Evolutionary conservation across 1,140 invertebrate species (phyloP).

Genomic region (Diorhabda carinulata): DNA sequence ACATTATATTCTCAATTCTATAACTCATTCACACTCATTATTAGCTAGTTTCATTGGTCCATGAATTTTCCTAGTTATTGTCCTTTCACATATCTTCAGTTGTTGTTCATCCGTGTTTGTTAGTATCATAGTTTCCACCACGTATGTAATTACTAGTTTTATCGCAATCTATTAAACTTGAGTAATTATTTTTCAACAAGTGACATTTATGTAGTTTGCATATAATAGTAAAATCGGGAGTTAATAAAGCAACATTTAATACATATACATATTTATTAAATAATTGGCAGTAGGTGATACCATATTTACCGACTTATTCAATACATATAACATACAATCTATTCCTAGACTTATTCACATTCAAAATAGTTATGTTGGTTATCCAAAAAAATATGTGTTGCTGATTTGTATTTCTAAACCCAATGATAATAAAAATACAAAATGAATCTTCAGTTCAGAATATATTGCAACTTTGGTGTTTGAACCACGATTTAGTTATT

Average conservation of each 20-base stretch:
- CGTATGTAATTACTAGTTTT: too few relatives aligned
- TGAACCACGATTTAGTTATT: neutral
- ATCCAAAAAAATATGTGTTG: slow-evolving; percentile 20
- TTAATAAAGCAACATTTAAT: slow-evolving; percentile 4
- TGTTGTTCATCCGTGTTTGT: too few relatives aligned
- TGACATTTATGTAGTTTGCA: too few relatives aligned
- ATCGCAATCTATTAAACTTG: too few relatives aligned
- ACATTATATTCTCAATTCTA: too few relatives aligned
- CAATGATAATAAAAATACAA: slow-evolving; percentile 17
- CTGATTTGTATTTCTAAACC: slow-evolving; percentile 14
- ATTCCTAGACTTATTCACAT: slow-evolving; percentile 39
- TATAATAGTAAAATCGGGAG: too few relatives aligned
- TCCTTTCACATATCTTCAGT: too few relatives aligned
- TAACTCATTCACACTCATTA: too few relatives aligned
- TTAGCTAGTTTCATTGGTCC: too few relatives aligned
- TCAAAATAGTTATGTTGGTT: slow-evolving; percentile 27
- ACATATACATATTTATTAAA: slow-evolving; percentile 40
- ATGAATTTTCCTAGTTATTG: too few relatives aligned
- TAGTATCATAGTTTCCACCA: too few relatives aligned
- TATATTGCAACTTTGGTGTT: slow-evolving; percentile 19
- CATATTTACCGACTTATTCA: slow-evolving; percentile 36
- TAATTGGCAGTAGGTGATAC: slow-evolving; percentile 41
- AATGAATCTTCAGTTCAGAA: slow-evolving; percentile 10
- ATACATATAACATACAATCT: slow-evolving; percentile 36
- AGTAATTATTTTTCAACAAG: too few relatives aligned